These are phyloP conservation scores for Rhimphoctona megacephalus DNA, from an alignment of 2,888 invertebrate genomes.

Conservation along the genomic window DNA sequence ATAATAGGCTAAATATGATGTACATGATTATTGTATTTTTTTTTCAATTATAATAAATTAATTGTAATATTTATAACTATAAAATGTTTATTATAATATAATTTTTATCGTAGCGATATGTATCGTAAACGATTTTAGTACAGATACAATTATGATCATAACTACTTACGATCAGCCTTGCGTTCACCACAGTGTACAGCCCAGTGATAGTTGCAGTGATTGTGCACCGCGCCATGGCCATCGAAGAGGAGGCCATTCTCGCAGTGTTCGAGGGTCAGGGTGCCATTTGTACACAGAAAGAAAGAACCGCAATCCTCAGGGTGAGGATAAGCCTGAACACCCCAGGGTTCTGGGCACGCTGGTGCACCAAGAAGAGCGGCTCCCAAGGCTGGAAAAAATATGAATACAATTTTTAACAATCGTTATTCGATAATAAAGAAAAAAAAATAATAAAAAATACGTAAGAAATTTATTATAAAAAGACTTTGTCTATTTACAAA, in stretches of 20 bases:
- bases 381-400: conserved; percentile 86
- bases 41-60: too few relatives aligned
- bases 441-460: too few relatives aligned
- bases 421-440: neutral
- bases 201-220: conserved; percentile 98
- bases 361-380: conserved; percentile 89
- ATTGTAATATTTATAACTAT: neutral
- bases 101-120: neutral
- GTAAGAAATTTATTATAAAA: too few relatives aligned
- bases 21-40: too few relatives aligned
- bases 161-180: conserved; percentile 91
- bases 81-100: neutral
- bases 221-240: conserved; percentile 94
- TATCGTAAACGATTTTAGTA: neutral
- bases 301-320: conserved; percentile 95
- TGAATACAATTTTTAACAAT: neutral
- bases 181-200: conserved; percentile 94
- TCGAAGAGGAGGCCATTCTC: conserved; percentile 96
- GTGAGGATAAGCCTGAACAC: conserved; percentile 93
- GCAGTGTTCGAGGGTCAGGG: conserved; percentile 94
- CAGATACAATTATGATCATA: conserved; percentile 34
- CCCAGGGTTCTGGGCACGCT: conserved; percentile 92
- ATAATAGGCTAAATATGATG: too few relatives aligned
- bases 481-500: too few relatives aligned
- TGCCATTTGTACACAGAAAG: conserved; percentile 96